Base-by-base conservation (phyloP, 1,140 invertebrate genomes). In the Drosophila albomicans region DNA sequence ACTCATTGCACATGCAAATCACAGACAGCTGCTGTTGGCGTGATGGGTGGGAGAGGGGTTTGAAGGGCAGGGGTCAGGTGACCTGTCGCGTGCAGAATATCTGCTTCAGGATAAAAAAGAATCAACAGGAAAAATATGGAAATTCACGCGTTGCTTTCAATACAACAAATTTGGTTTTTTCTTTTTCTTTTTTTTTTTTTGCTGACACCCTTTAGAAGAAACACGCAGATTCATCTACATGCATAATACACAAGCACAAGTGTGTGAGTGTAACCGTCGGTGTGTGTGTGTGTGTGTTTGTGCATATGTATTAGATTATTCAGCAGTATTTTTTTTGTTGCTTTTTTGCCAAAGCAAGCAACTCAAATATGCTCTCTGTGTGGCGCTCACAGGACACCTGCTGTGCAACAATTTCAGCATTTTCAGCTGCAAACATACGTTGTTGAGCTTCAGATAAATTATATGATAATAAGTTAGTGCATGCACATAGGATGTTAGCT, bases 401-500 rank as follows among this genome's bases (percentile, higher is more conserved):
- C 69, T 82, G 75, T 81, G 79, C 62, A 71, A 72, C 59, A 68
- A 72, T 43, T 43, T 43, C 16, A 49, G 16, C 51, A 15, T 10
- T 81, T 66, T 75, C 25, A 69, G 70, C 74, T 81, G 64, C 65
- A 54, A 61, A 62, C 49, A 65, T 46, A 2, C 63, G 16, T n/a
- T 15, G 10, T 10, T 3, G 16, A 51, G 72, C 78, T 62, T 54
- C 45, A 49, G 43, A 61, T 84, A 79, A 77, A 77, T 65, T 80
- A 71, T 84, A 84, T 84, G 73, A 81, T 79, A 84, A 84, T 84
- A 79, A 84, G 67, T 73, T 79, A 58, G 48, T 82, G 72, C 80
- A 75, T 38, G 30, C 10, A 64, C 51, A 13, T 43, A 7, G 16
- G 10, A 61, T 51, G 48, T 52, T 52, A 13, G 48, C 61, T 25